Conservation (phyloP, 2,113 vertebrate species). For the Eulemur macaco region DNA sequence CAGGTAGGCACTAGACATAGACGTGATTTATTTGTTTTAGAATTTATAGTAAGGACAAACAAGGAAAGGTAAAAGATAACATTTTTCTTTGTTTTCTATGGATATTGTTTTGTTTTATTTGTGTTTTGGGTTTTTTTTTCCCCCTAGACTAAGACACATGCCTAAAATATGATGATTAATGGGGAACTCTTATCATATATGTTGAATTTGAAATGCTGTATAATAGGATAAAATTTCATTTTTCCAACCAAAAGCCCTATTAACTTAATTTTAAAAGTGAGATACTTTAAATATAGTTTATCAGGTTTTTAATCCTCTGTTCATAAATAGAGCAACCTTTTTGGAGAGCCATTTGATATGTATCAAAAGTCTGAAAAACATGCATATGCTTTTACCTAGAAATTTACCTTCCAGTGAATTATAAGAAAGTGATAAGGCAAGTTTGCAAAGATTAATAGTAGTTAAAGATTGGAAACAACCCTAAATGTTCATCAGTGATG, state of each 20-base stretch:
- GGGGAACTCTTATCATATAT: slow-evolving; percentile 14
- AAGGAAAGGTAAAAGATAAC: slow-evolving; percentile 15
- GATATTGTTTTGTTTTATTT: neutral
- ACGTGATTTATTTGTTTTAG: neutral
- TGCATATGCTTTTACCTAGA: neutral
- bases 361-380: neutral
- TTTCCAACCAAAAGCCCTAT: slow-evolving; percentile 4
- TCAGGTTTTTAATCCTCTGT: neutral
- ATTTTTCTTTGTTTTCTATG: slow-evolving; percentile 33
- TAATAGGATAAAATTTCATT: slow-evolving; percentile 21
- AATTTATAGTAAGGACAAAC: neutral
- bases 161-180: neutral
- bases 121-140: neutral
- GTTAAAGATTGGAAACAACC: neutral
- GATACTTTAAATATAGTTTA: slow-evolving; percentile 6
- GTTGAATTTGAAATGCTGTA: slow-evolving; percentile 33
- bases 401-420: neutral
- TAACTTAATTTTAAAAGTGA: slow-evolving; percentile 18
- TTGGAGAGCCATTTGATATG: neutral
- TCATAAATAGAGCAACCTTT: neutral
- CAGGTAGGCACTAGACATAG: slow-evolving; percentile 86
- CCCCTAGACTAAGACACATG: neutral
- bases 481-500: neutral
- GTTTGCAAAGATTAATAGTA: neutral
- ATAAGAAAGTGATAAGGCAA: neutral